A percentile compares a stretch with the other conserved stretches of the same genome.
Conservation (phyloP, 2,113 vertebrate species). For the Austrofundulus limnaeus region DNA sequence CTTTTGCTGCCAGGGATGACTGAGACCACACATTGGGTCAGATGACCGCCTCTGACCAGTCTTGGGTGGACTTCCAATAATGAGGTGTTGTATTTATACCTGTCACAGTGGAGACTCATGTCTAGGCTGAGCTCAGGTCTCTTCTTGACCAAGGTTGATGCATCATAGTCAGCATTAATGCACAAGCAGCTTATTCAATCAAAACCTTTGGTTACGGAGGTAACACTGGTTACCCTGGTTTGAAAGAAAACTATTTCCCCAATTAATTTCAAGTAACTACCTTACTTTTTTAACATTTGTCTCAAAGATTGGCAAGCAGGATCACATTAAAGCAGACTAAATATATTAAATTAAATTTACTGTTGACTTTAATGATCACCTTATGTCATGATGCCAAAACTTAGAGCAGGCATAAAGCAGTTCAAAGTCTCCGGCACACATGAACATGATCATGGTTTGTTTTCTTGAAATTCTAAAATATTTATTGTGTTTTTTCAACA, state of each 20-base stretch:
- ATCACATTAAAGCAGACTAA: not conserved
- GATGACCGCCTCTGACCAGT: constrained; percentile 59
- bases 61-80: constrained; percentile 28
- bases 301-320: not conserved
- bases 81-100: constrained; percentile 32
- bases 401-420: too few species aligned
- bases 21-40: constrained; percentile 67
- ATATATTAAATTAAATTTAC: not conserved
- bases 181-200: not conserved
- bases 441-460: constrained; percentile 34
- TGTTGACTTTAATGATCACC: constrained; percentile 5
- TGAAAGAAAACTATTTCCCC: too few species aligned
- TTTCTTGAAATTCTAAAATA: constrained; percentile 30
- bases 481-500: constrained; percentile 36
- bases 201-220: too few species aligned
- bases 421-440: constrained; percentile 27
- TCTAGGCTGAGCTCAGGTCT: constrained; percentile 30
- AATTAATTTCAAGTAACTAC: not conserved
- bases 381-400: not conserved
- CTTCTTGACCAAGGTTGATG: not conserved
- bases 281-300: not conserved
- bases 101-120: constrained; percentile 28
- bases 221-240: too few species aligned
- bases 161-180: not conserved
- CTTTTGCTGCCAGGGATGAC: constrained; percentile 62